These are phyloP conservation scores for Chionodraco myersi DNA, from an alignment of 2,113 vertebrate species.

Conservation along the genomic window DNA sequence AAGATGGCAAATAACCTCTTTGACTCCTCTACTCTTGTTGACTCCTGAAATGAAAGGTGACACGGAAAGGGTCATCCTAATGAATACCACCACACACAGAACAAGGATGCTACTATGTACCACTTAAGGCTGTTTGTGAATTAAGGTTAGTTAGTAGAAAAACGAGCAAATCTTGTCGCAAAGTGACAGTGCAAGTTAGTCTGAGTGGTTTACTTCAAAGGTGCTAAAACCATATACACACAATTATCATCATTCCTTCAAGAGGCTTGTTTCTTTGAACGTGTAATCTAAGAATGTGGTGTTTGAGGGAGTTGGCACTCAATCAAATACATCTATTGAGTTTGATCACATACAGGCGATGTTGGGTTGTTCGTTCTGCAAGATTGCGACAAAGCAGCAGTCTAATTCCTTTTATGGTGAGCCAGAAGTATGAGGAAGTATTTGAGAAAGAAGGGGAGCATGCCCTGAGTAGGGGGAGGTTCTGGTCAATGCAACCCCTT, in stretches of 20 bases:
- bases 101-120: constrained; percentile 68
- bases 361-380: neutral
- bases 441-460: constrained; percentile 33
- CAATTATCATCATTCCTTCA: constrained; percentile 1
- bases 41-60: constrained; percentile 77
- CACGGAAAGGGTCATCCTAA: constrained; percentile 69
- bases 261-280: neutral
- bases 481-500: constrained; percentile 47
- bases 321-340: neutral
- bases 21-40: constrained; percentile 63
- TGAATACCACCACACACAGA: constrained; percentile 69
- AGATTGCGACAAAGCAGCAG: constrained; percentile 6
- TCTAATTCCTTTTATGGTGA: constrained; percentile 21
- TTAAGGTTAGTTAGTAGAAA: constrained; percentile 47
- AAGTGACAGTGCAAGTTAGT: constrained; percentile 10
- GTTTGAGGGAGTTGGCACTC: neutral
- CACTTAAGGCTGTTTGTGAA: constrained; percentile 43
- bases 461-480: constrained; percentile 39
- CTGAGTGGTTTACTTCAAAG: constrained; percentile 1
- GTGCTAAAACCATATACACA: constrained; percentile 22
- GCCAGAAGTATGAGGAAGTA: constrained; percentile 37
- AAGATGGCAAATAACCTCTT: constrained; percentile 68
- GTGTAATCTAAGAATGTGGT: constrained; percentile 8
- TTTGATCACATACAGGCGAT: neutral
- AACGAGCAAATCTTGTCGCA: constrained; percentile 32